Percentiles rank a stretch among this genome's conserved stretches.
Evolutionary conservation across 2,113 vertebrate species (phyloP).

Genomic region (Pelecanoides urinatrix): DNA sequence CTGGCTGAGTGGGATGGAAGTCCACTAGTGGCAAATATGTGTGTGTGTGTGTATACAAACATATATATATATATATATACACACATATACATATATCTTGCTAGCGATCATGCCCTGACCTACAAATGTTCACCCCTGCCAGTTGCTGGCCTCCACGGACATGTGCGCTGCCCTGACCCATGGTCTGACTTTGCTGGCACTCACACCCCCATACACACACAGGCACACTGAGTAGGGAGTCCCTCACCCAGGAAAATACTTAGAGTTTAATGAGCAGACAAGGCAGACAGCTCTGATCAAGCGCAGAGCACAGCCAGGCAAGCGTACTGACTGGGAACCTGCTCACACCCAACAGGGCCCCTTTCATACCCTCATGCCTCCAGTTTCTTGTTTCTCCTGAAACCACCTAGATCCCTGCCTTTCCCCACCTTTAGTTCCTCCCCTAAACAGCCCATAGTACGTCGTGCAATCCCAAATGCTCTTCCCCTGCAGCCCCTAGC

Average conservation of each 20-base stretch:
- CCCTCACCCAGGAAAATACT: neutral
- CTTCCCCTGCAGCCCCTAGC: accelerated
- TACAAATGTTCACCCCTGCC: neutral
- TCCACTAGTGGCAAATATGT: neutral
- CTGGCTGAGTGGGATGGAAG: neutral
- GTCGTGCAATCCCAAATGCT: neutral
- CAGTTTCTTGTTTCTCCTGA: neutral
- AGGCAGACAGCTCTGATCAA: neutral
- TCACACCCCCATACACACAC: neutral
- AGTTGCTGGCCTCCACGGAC: accelerated
- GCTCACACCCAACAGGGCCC: neutral
- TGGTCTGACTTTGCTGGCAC: neutral
- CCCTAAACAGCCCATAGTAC: neutral
- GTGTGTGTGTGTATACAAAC: too few relatives aligned
- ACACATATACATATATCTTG: accelerated
- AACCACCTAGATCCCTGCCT: neutral
- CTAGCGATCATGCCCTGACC: neutral
- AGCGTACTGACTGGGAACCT: neutral
- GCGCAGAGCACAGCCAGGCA: neutral
- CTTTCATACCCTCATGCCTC: neutral
- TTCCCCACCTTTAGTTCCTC: neutral
- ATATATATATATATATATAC: neutral
- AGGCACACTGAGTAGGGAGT: neutral
- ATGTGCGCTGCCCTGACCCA: accelerated
- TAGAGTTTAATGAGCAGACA: neutral